Base-by-base conservation (phyloP, 92 coral and sea anemone species). In the Zoanthus solanderi region DNA sequence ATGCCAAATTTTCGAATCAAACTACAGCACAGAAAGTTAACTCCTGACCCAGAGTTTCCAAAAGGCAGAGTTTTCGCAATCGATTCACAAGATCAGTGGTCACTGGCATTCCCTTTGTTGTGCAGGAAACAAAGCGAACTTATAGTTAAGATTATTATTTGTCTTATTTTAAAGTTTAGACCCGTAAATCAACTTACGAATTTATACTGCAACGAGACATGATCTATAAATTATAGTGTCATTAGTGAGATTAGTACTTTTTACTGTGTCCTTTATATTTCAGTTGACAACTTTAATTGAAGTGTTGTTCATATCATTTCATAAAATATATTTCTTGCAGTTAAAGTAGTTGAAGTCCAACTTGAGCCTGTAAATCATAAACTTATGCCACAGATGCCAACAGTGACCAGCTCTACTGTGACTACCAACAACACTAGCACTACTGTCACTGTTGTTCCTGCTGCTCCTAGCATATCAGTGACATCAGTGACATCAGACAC, bases 11-110 rank as follows among this genome's bases (percentile, higher is more conserved):
- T 71, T 71, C 76, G 48, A 83, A 68, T 83, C 60, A 83, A 83
- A 83, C 86, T 83, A 71, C 87, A 83, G 87, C 77, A 83, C 87
- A 83, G 76, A 83, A 83, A 83, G 76, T 83, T 46, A 83, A 83
- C 77, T 83, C 87, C 87, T 69, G 87, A 83, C 42, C 87, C 87
- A 83, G 87, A 83, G 72, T 83, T 83, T 73, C 87, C 82, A 16
- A 68, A 83, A 83, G 87, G 87, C 77, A 83, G 87, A 68, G 87
- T 83, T 61, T 82, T 82, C 61, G 86, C 86, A 82, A 48, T 82
- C 61, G 86, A 65, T 82, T 82, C 86, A 61, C 76, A 63, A 82
- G 86, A 81, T 81, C 86, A 81, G 86, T 81, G 75, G 75, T 31
- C 74, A 81, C 86, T 81, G 86, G 72, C 86, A 42, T 81, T 57